Evolutionary conservation across 2,797 vertebrate genomes (phyloP).

Genomic region (Chaetodon trifasciatus): DNA sequence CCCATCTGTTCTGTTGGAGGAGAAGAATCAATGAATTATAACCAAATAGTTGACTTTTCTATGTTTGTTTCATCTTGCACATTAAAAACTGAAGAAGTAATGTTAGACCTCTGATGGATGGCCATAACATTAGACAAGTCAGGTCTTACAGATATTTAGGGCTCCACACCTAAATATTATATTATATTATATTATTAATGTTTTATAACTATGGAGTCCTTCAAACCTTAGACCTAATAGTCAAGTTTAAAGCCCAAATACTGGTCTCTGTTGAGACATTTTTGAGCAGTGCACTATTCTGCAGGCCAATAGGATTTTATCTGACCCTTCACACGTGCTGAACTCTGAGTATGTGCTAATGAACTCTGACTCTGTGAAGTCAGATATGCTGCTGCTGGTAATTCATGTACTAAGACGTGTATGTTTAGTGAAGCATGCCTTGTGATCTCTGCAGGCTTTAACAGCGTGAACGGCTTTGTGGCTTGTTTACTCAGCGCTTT

Average conservation of each 20-base stretch:
- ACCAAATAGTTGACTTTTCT: conserved; percentile 6
- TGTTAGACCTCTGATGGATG: not conserved
- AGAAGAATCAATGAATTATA: conserved; percentile 19
- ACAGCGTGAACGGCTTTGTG: not conserved
- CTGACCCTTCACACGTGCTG: too few relatives aligned
- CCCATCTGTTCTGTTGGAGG: conserved; percentile 76
- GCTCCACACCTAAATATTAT: too few relatives aligned
- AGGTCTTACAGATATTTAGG: not conserved
- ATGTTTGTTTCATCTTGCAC: not conserved
- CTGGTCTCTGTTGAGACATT: not conserved
- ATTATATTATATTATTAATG: too few relatives aligned
- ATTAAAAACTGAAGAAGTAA: too few relatives aligned
- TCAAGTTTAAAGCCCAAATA: too few relatives aligned
- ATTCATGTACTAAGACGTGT: not conserved
- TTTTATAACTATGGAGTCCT: too few relatives aligned
- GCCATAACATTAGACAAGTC: not conserved
- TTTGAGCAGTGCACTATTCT: not conserved
- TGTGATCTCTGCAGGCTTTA: not conserved
- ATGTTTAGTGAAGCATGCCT: not conserved
- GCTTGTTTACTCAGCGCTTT: not conserved
- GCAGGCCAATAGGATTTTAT: too few relatives aligned
- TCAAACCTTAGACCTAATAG: too few relatives aligned
- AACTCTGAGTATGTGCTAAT: too few relatives aligned
- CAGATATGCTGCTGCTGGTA: not conserved
- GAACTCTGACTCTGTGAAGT: too few relatives aligned